Evolutionary conservation across 2,113 vertebrate genomes (phyloP).

Genomic region (Athene cunicularia): DNA sequence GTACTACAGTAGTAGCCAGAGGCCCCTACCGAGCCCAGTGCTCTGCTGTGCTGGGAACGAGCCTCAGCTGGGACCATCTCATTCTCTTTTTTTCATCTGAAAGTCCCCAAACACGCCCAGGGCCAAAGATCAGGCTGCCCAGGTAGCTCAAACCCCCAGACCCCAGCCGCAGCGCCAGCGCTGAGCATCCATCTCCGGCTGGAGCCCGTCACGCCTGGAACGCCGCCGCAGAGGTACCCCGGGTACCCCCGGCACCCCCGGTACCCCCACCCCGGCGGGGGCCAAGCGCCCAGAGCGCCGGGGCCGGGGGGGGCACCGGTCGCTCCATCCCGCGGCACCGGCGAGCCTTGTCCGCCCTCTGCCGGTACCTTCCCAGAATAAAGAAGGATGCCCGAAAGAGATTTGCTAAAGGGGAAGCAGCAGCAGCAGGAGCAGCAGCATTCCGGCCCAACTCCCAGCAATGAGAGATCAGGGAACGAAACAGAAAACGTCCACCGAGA

Average conservation of each 20-base stretch:
- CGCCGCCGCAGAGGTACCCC: too few relatives aligned
- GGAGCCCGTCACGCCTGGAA: too few relatives aligned
- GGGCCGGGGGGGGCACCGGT: not conserved
- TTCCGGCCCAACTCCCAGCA: not conserved
- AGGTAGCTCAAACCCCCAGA: not conserved
- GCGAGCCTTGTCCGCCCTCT: not conserved
- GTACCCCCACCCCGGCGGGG: too few relatives aligned
- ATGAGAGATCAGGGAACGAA: not conserved
- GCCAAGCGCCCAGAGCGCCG: not conserved
- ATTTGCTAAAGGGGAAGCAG: not conserved
- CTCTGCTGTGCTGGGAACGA: not conserved
- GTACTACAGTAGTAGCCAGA: not conserved
- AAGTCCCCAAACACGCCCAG: not conserved
- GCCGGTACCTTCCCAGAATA: not conserved
- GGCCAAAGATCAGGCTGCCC: too few relatives aligned
- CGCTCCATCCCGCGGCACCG: not conserved
- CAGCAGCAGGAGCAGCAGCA: not conserved
- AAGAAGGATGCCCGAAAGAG: not conserved
- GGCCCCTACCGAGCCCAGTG: not conserved
- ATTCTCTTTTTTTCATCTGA: not conserved
- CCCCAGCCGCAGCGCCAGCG: fast-evolving
- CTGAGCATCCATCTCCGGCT: too few relatives aligned
- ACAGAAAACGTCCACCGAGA: not conserved
- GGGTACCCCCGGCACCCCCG: too few relatives aligned
- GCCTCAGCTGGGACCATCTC: not conserved